Evolutionary conservation across 2,797 vertebrate species (phyloP).

Genomic region (Gila robusta): DNA sequence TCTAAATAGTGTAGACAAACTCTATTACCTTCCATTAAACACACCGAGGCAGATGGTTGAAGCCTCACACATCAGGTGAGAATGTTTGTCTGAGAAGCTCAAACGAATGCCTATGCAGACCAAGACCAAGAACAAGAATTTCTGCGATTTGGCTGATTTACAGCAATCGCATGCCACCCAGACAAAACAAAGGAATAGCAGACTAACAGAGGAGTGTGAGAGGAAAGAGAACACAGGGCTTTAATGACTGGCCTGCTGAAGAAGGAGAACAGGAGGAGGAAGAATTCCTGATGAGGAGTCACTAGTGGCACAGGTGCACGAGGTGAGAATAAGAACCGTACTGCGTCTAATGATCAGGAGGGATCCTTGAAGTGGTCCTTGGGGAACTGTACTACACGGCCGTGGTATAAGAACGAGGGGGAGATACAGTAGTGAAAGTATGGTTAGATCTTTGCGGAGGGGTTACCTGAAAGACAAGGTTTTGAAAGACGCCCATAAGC

Average conservation of each 20-base stretch:
- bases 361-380: constrained; percentile 73
- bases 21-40: constrained; percentile 57
- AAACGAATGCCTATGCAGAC: constrained; percentile 47
- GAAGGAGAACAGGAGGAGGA: constrained; percentile 29
- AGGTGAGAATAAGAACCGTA: constrained; percentile 67
- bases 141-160: constrained; percentile 26
- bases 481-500: constrained; percentile 1
- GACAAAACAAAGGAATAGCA: constrained; percentile 55
- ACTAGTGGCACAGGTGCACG: constrained; percentile 67
- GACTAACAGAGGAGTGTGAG: constrained; percentile 34
- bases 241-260: constrained; percentile 66
- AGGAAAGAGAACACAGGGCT: constrained; percentile 65
- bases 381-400: constrained; percentile 62
- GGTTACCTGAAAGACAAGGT: constrained; percentile 21
- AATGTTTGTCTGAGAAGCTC: constrained; percentile 48
- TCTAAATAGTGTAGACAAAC: constrained; percentile 42
- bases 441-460: constrained; percentile 28
- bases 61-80: constrained; percentile 51
- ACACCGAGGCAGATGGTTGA: constrained; percentile 54
- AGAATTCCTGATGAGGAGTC: constrained; percentile 67
- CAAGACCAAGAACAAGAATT: constrained; percentile 41
- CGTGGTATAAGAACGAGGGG: constrained; percentile 23
- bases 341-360: constrained; percentile 71
- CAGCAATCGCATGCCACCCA: constrained; percentile 19
- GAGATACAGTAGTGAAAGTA: constrained; percentile 34